Evolutionary conservation across 2,113 vertebrate species (phyloP), one percentile per base, ranked within the genome.

Genomic region (Syrrhaptes paradoxus): DNA sequence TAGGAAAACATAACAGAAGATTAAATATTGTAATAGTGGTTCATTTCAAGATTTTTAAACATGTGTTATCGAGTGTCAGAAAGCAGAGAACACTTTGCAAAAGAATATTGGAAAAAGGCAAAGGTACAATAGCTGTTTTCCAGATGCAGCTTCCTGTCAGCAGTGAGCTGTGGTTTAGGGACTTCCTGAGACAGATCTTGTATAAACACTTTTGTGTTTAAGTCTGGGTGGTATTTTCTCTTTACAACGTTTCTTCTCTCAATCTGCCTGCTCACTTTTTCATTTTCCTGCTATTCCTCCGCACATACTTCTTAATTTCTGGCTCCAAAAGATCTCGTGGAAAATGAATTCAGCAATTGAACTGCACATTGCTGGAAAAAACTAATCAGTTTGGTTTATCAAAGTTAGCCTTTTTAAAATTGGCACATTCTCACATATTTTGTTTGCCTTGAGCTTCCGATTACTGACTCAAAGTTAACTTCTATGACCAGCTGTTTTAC

Each of bases 81-180:
- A 81, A 81, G 77, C 32, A 89, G 22, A 81, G 20, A 85, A 85
- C 14, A 36, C 67, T 73, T 90, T 3, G 4, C 36, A 75, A 72
- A 79, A 32, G 11, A 49, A 49, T 16, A 57, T 2, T 75, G 49
- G 52, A 73, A 87, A 90, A 78, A 90, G n/a, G 71, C 71, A 92
- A 94, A 93, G 70, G 67, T 91, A 93, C 54, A 85, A 46, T 73
- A 93, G 67, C 45, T 88, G 46, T 77, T 88, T 94, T 88, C 92
- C 92, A 95, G 90, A 94, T 83, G 83, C 49, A 93, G 88, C 58
- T 92, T 96, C 95, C 95, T 73, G 55, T 83, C 58, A 80, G 85
- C 78, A 85, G 71, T 38, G 57, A 79, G 71, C 54, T 45, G 87
- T 85, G 81, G 87, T 82, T 93, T 79, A 63, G 45, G 46, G 71